Evolutionary conservation across 2,797 vertebrate species (phyloP).

Genomic region (Alectoris magna): DNA sequence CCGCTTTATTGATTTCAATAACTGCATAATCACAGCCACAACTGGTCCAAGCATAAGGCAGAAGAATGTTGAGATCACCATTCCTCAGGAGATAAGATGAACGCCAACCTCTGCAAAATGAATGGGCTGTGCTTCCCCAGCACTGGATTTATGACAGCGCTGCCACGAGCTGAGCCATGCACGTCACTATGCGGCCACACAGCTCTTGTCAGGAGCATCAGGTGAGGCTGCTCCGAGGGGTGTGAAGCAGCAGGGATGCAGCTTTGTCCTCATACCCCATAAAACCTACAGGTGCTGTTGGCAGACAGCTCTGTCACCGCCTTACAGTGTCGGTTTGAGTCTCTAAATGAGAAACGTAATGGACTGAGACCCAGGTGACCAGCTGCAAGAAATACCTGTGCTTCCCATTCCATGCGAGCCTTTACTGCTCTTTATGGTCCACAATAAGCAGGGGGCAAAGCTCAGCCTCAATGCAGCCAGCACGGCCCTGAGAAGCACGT

Average conservation of each 20-base stretch:
- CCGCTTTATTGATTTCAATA: background rate
- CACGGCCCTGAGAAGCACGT: background rate
- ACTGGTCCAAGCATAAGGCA: background rate
- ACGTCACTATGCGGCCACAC: background rate
- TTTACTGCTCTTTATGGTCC: background rate
- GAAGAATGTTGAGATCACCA: background rate
- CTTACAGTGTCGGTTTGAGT: background rate
- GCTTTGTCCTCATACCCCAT: background rate
- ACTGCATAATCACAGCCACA: background rate
- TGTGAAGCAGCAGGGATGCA: background rate
- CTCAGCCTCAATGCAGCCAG: background rate
- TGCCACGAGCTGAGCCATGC: background rate
- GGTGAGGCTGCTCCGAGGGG: background rate
- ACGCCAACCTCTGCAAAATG: background rate
- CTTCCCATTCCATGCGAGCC: background rate
- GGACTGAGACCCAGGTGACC: background rate
- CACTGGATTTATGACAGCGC: background rate
- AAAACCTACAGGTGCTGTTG: background rate
- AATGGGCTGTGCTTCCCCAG: background rate
- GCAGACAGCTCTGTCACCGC: accelerated
- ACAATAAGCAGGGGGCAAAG: background rate
- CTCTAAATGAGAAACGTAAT: background rate
- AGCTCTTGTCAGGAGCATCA: background rate
- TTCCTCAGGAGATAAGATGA: background rate
- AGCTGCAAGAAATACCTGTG: background rate